phyloP scores from a whole-genome alignment of 2,888 invertebrate species.

The Sepioteuthis lessoniana region DNA sequence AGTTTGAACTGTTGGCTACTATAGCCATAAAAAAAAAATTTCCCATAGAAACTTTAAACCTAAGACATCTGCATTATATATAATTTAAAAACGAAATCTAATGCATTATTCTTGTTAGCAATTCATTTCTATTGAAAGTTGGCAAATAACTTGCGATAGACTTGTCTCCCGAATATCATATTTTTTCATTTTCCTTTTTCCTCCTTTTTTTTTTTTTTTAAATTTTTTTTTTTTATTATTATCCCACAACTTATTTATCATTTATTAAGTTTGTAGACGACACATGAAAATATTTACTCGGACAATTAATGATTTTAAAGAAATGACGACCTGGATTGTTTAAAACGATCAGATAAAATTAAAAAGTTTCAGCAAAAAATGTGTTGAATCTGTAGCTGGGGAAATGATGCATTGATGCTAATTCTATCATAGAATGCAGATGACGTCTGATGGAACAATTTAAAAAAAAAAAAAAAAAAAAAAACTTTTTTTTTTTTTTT shows the following conservation, averaged over 20 bases:
- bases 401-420: constrained; percentile 14
- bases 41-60: not conserved
- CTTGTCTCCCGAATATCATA: constrained; percentile 42
- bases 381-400: not conserved
- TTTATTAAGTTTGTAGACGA: not conserved
- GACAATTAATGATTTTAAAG: not conserved
- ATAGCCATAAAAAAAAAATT: not conserved
- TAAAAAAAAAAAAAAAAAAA: too few species aligned
- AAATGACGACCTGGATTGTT: not conserved
- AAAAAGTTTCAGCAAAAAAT: not conserved
- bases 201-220: not conserved
- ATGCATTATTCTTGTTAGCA: constrained; percentile 9
- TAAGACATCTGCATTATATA: not conserved
- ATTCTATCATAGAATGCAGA: not conserved
- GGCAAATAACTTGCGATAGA: constrained; percentile 37
- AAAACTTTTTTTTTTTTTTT: too few species aligned
- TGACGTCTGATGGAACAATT: not conserved
- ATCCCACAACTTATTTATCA: not conserved
- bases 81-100: not conserved
- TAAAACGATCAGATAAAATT: not conserved
- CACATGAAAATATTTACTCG: not conserved
- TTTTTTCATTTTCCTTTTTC: not conserved
- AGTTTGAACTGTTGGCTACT: not conserved
- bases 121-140: constrained; percentile 42
- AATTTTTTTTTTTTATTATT: not conserved